Base-by-base conservation (phyloP, 2,113 vertebrate species). In the Triplophysa siluroides region DNA sequence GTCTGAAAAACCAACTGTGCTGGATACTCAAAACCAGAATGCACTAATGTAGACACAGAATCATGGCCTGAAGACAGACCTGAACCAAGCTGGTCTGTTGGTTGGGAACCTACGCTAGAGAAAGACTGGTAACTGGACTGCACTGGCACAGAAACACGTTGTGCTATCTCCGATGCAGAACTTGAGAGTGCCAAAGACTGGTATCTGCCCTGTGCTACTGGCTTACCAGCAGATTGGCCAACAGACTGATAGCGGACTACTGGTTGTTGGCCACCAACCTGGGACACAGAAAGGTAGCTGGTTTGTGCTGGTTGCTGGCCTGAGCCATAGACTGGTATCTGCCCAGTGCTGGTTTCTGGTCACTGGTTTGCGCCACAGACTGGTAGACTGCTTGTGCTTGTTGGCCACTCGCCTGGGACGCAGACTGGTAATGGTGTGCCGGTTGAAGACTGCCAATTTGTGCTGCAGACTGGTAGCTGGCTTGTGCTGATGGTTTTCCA, bases 281-380 rank as follows among this genome's bases (percentile, higher is more conserved):
- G 33, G 5, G 33, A 6, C 5, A 38, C 26, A 58, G 68, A 45
- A 4, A n/a, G 64, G 19, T 2, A 21, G 13, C 54, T 58, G 54
- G 19, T 1, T 0, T 66, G 54, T 19, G 50, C 50, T 18, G 50
- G 14, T 52, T 52, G 14, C 1, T 6, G 16, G 50, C 50, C 50
- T 5, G 50, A 4, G 21, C 7, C 12, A 61, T 8, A 21, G n/a
- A 16, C 4, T 13, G 12, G 21, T 16, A 24, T 13, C n/a, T 9
- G 12, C 11, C 12, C 21, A 24, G 67, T 19, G 9, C 14, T 19
- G 16, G 13, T 52, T 70, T 26, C 33, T 4, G 24, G 29, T 0
- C 0, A 11, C 0, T 29, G 7, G 19, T 1, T 0, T 21, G 19
- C 0, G 2, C 4, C 3, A n/a, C 24, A n/a, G 47, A 56, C 0